Evolutionary conservation across 2,888 invertebrate species (phyloP).

Genomic region (Agrypnus murinus): DNA sequence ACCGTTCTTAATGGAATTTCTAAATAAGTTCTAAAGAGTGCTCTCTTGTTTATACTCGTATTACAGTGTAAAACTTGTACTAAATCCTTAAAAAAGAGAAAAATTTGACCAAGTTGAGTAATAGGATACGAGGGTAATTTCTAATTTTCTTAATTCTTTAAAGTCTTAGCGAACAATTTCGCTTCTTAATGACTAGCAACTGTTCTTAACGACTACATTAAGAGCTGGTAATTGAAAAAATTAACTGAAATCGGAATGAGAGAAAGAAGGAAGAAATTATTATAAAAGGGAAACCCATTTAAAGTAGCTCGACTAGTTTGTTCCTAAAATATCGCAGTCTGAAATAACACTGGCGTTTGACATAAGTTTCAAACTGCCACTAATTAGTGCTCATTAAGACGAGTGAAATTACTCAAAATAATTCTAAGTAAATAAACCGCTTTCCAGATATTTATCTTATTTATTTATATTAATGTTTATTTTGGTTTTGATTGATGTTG

Average conservation of each 20-base stretch:
- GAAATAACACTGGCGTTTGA: conserved; percentile 45
- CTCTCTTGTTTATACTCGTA: conserved; percentile 11
- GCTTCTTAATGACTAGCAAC: conserved; percentile 63
- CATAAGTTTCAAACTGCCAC: conserved; percentile 52
- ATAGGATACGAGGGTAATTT: conserved; percentile 53
- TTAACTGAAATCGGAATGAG: conserved; percentile 59
- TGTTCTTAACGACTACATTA: conserved; percentile 65
- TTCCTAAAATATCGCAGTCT: conserved; percentile 58
- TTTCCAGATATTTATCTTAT: conserved; percentile 17
- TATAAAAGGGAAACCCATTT: conserved; percentile 58
- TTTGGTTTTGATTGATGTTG: conserved; percentile 13
- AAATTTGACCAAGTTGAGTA: conserved; percentile 39
- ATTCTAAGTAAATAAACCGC: neutral
- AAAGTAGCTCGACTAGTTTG: conserved; percentile 44
- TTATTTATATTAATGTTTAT: neutral
- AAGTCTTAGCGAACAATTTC: conserved; percentile 58
- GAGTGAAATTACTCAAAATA: conserved; percentile 45
- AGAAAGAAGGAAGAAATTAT: conserved; percentile 58
- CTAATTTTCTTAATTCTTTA: conserved; percentile 60
- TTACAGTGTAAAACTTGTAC: conserved; percentile 33
- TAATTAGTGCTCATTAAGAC: conserved; percentile 54
- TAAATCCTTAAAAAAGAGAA: neutral
- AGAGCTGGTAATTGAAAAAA: conserved; percentile 65
- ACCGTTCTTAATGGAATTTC: conserved; percentile 20
- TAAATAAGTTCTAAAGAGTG: conserved; percentile 26